phyloP scores from a whole-genome alignment of 1,140 invertebrate genomes.

The Venturia canescens region DNA sequence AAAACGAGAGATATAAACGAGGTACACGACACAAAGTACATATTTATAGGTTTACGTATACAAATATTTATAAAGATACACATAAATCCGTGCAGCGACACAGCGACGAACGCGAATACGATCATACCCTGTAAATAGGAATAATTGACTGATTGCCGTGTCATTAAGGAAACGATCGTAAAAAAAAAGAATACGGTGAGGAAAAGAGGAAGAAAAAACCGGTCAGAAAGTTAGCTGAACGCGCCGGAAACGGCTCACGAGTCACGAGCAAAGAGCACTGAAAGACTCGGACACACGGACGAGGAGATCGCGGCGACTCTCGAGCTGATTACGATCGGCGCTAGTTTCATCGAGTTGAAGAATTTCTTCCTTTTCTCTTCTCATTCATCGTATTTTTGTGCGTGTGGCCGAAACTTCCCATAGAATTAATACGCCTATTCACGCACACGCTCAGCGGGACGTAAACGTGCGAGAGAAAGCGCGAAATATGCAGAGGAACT shows the following conservation, averaged over 20 bases:
- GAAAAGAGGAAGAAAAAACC: conserved; percentile 39
- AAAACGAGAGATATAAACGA: conserved; percentile 5
- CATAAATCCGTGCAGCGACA: background rate
- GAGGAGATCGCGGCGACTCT: background rate
- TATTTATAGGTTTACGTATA: background rate
- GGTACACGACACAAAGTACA: conserved; percentile 16
- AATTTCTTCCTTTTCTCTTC: conserved; percentile 26
- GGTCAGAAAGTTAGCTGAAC: conserved; percentile 42
- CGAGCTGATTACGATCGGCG: conserved; percentile 42
- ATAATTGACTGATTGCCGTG: conserved; percentile 48
- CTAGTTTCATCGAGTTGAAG: conserved; percentile 43
- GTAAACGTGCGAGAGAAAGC: too few species aligned
- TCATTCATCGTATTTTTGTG: background rate
- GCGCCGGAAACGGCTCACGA: conserved; percentile 38
- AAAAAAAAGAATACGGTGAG: background rate
- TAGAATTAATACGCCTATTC: background rate
- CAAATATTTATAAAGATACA: background rate
- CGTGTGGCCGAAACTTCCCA: background rate
- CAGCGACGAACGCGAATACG: background rate
- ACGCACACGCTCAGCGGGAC: too few species aligned
- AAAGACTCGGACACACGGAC: conserved; percentile 29
- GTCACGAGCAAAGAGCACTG: background rate
- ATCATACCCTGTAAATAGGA: background rate
- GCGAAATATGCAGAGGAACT: too few species aligned
- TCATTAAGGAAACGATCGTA: conserved; percentile 41